Conservation (phyloP, 2,113 vertebrate species). For the Thunnus thynnus region DNA sequence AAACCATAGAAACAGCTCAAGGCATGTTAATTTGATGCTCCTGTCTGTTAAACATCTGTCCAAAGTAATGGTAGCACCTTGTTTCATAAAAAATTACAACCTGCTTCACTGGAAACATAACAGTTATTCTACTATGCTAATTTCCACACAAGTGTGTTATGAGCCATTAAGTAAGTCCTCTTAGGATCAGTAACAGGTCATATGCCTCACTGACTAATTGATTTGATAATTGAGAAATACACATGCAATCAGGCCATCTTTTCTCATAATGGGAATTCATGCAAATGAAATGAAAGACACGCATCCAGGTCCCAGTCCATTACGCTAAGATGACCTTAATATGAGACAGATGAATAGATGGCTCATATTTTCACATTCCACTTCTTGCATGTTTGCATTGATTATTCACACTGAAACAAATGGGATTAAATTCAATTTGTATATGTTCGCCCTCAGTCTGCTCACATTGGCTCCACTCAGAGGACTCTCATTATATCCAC, state of each 20-base stretch:
- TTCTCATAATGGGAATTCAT: constrained; percentile 25
- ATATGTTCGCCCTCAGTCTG: constrained; percentile 3
- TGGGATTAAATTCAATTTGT: constrained; percentile 23
- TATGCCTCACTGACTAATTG: constrained; percentile 38
- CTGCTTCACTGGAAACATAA: neutral
- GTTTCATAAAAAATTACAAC: constrained; percentile 28
- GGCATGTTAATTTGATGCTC: neutral
- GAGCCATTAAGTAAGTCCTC: constrained; percentile 34
- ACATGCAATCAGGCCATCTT: constrained; percentile 17
- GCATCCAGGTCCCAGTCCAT: constrained; percentile 13
- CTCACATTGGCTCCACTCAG: constrained; percentile 26
- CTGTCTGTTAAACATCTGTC: neutral
- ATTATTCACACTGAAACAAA: constrained; percentile 36
- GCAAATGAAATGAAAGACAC: constrained; percentile 2
- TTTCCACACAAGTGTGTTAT: constrained; percentile 3
- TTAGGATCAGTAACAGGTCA: constrained; percentile 46
- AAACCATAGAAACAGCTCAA: neutral
- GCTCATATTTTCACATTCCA: constrained; percentile 32
- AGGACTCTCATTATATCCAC: constrained; percentile 11
- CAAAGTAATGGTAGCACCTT: neutral
- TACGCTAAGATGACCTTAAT: constrained; percentile 36
- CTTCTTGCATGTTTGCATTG: constrained; percentile 28
- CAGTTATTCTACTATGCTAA: constrained; percentile 4
- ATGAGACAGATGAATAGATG: constrained; percentile 21
- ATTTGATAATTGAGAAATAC: constrained; percentile 50